Evolutionary conservation across 2,888 invertebrate genomes (phyloP), one percentile per base, ranked within the genome.

Genomic region (Agrotis segetum): DNA sequence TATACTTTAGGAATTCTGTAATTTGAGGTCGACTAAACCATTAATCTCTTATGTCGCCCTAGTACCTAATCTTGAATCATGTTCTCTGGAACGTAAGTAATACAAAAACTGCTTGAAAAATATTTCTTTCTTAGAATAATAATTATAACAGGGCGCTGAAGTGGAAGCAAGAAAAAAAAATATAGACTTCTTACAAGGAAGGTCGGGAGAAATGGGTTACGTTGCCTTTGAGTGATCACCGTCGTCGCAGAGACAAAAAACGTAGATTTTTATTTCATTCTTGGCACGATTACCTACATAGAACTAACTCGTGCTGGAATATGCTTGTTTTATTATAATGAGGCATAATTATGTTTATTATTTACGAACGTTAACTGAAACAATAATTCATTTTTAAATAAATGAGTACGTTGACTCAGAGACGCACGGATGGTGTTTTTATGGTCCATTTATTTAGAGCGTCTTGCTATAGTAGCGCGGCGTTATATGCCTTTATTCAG

Each of bases 11-110:
- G 56, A 69, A 69, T 76, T 65, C 56, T 55, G 52, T 69, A 65
- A 75, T 75, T 40, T 73, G 66, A 61, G 79, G 68, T 19, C 67
- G 66, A 59, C 40, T 49, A 46, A 34, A 53, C 69, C 75, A 84
- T 84, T 69, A 73, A 83, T 84, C 82, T 73, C 73, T 69, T 70
- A 68, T 67, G 73, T 58, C 65, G n/a, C 67, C 60, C 53, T 66
- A 52, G 64, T 77, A 68, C 44, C 52, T 81, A 67, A 74, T 74
- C 81, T 77, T 61, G 61, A 50, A 66, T 70, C 74, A 67, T 60
- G 58, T 66, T 61, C 52, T 61, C n/a, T 50, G 55, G 58, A 24
- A 65, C 67, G 70, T 49, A 59, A 76, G 72, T 65, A 49, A 50
- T 47, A 67, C 49, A 80, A 76, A 83, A 83, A 83, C 47, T 61